phyloP scores from a whole-genome alignment of 1,140 invertebrate genomes.

The Meloidogyne chitwoodi region DNA sequence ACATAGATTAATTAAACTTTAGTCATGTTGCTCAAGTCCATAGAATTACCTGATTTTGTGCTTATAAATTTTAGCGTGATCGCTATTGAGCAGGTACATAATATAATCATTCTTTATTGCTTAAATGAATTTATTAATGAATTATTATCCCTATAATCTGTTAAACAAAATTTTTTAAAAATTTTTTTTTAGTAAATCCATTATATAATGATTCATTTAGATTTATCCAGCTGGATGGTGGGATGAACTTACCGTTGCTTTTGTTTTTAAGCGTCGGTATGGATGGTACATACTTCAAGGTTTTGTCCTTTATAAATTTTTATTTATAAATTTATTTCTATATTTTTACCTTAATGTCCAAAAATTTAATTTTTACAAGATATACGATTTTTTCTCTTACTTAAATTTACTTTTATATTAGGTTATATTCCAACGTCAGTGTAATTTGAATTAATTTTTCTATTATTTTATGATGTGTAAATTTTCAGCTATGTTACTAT shows the following conservation, averaged over 20 bases:
- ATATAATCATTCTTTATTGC: too few relatives aligned
- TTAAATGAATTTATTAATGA: too few relatives aligned
- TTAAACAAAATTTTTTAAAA: too few relatives aligned
- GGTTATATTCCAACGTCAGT: conserved; percentile 23
- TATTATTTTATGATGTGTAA: conserved; percentile 13
- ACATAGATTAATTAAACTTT: neutral
- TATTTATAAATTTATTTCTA: too few relatives aligned
- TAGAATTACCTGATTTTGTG: conserved; percentile 58
- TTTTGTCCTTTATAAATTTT: neutral
- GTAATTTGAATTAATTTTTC: neutral
- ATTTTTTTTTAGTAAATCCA: too few relatives aligned
- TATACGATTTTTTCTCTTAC: too few relatives aligned
- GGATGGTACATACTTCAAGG: conserved; percentile 59
- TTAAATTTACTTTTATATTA: neutral
- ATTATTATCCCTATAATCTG: too few relatives aligned
- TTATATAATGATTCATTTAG: conserved; percentile 34
- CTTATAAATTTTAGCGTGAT: conserved; percentile 58
- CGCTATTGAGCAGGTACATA: conserved; percentile 56
- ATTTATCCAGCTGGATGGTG: conserved; percentile 59
- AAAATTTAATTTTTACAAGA: too few relatives aligned
- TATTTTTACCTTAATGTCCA: too few relatives aligned
- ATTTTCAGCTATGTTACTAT: conserved; percentile 53
- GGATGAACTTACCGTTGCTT: conserved; percentile 59
- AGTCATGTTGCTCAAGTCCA: conserved; percentile 55
- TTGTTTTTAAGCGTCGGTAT: conserved; percentile 55